Evolutionary conservation across 2,113 vertebrate species (phyloP).

Genomic region (Apodemus sylvaticus): DNA sequence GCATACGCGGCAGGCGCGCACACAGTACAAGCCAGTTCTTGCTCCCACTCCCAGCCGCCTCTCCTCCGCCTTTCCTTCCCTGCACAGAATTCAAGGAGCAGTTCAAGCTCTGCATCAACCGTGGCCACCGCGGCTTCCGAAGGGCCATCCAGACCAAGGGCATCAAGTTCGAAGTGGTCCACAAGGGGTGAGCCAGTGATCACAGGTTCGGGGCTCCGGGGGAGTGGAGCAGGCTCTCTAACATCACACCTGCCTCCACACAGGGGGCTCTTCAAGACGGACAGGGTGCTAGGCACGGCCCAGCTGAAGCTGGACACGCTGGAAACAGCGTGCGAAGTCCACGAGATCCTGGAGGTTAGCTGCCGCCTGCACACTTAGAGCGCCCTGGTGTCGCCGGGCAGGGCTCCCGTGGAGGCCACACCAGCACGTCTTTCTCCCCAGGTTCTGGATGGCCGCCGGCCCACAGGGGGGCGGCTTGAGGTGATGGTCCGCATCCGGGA

Average conservation of each 20-base stretch:
- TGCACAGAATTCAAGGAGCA: conserved; percentile 90
- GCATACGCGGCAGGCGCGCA: too few relatives aligned
- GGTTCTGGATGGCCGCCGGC: conserved; percentile 91
- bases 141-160: conserved; percentile 92
- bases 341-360: conserved; percentile 91
- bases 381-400: background rate
- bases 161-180: conserved; percentile 94
- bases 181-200: conserved; percentile 90
- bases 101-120: conserved; percentile 92
- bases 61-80: background rate
- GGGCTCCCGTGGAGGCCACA: background rate
- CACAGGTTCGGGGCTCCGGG: background rate
- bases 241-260: background rate
- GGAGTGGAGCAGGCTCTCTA: too few relatives aligned
- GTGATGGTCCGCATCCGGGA: conserved; percentile 92
- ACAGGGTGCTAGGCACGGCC: conserved; percentile 90
- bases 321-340: conserved; percentile 90
- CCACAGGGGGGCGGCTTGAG: conserved; percentile 92
- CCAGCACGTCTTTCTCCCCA: background rate
- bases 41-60: background rate
- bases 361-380: background rate
- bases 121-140: conserved; percentile 90
- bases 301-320: conserved; percentile 92
- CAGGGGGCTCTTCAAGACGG: conserved; percentile 93
- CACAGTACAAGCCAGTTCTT: background rate